Conservation (phyloP, 2,888 invertebrate species). For the Stenolophus ochropezus region DNA sequence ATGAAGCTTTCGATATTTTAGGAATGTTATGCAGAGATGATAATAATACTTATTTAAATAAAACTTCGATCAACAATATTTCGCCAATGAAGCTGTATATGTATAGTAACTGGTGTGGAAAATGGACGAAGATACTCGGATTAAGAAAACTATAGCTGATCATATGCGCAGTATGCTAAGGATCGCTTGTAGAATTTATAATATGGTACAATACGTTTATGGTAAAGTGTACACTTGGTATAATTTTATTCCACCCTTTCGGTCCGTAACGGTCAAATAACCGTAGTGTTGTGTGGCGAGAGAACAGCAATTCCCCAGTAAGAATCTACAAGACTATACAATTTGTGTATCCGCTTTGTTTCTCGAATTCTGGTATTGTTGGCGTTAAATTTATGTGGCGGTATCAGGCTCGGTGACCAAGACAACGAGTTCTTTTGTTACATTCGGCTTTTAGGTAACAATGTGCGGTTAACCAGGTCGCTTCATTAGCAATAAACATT, state of each 20-base stretch:
- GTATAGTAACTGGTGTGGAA: no score
- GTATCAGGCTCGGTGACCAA: constrained; percentile 33
- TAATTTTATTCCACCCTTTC: background rate
- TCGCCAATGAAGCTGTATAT: no score
- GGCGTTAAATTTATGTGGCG: constrained; percentile 24
- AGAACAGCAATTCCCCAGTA: constrained; percentile 28
- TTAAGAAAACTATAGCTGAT: no score
- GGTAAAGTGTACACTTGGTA: background rate
- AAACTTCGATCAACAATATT: no score
- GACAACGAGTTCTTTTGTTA: constrained; percentile 53
- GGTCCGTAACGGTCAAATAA: background rate
- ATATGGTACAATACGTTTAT: background rate
- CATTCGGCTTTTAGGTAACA: constrained; percentile 18
- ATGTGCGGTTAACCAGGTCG: constrained; percentile 26
- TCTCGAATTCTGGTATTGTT: constrained; percentile 42
- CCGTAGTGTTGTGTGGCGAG: background rate
- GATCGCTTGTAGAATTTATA: no score
- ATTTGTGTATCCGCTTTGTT: constrained; percentile 43
- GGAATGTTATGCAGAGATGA: no score
- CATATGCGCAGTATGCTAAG: no score
- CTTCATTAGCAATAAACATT: constrained; percentile 53
- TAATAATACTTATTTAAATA: no score
- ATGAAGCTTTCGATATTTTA: no score
- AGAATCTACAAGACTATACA: constrained; percentile 24
- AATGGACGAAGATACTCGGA: no score